A percentile compares a stretch with the other conserved stretches of the same genome.
Conservation (phyloP, 2,888 invertebrate species). For the Lysandra bellargus region DNA sequence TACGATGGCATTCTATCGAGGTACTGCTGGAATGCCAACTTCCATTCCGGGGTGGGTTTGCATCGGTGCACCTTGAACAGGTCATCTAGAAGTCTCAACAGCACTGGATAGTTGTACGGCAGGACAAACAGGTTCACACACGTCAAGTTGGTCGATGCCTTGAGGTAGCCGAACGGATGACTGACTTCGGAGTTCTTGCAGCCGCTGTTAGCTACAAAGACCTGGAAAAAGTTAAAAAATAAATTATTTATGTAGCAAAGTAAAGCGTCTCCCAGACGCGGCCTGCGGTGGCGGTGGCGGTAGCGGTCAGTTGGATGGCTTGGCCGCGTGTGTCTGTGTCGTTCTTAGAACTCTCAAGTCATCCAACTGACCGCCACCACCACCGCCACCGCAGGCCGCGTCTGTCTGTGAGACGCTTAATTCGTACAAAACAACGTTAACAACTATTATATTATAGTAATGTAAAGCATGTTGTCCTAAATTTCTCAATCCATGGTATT, state of each 20-base stretch:
- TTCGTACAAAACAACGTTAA: no score
- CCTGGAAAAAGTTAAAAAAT: constrained; percentile 70
- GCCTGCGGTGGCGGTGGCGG: no score
- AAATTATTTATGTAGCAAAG: neutral
- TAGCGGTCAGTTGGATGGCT: no score
- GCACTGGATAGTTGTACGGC: constrained; percentile 98
- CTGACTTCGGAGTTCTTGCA: constrained; percentile 90
- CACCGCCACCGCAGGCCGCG: no score
- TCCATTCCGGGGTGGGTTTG: constrained; percentile 96
- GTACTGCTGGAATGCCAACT: constrained; percentile 95
- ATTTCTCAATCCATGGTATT: no score
- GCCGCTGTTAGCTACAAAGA: constrained; percentile 94
- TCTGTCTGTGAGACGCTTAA: no score
- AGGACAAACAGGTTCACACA: constrained; percentile 98
- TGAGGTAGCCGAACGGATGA: constrained; percentile 98
- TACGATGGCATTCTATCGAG: constrained; percentile 98
- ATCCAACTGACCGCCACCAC: no score
- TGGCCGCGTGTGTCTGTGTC: no score
- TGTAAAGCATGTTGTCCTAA: no score
- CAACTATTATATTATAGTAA: no score
- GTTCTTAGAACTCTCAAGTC: no score
- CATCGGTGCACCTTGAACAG: constrained; percentile 94
- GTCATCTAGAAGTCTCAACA: constrained; percentile 95
- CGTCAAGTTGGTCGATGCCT: constrained; percentile 95
- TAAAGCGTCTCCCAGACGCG: no score